These are phyloP conservation scores for Siniperca chuatsi DNA, from an alignment of 2,113 vertebrate genomes.

Conservation along the genomic window DNA sequence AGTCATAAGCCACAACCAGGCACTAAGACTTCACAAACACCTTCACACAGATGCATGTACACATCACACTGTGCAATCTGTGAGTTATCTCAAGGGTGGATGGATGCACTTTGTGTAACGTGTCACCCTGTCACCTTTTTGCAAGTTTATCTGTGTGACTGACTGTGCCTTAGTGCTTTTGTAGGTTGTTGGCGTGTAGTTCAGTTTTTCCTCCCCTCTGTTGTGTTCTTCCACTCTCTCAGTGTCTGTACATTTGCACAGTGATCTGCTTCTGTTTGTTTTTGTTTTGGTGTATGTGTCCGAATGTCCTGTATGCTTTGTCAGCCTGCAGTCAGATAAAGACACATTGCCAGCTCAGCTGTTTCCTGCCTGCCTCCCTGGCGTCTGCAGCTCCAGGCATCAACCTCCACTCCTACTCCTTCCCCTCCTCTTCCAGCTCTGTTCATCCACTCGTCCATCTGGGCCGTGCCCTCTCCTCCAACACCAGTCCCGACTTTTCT, in stretches of 20 bases:
- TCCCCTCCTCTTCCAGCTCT: constrained; percentile 26
- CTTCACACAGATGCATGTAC: background rate
- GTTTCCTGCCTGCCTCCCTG: constrained; percentile 53
- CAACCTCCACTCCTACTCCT: constrained; percentile 5
- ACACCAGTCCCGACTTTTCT: constrained; percentile 13
- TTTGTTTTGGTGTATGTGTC: constrained; percentile 28
- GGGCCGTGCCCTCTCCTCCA: constrained; percentile 11
- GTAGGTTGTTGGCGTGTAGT: constrained; percentile 1
- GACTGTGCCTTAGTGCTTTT: constrained; percentile 32
- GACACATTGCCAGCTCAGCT: constrained; percentile 75
- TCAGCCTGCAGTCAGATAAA: constrained; percentile 78
- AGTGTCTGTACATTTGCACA: constrained; percentile 38
- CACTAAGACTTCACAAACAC: background rate
- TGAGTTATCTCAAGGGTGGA: constrained; percentile 12
- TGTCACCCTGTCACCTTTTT: constrained; percentile 36
- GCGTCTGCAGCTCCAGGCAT: constrained; percentile 49
- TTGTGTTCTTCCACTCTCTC: constrained; percentile 21
- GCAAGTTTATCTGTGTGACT: constrained; percentile 23
- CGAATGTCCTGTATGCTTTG: constrained; percentile 59
- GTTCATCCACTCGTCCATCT: constrained; percentile 26
- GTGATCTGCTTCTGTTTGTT: constrained; percentile 45
- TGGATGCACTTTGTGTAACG: constrained; percentile 22
- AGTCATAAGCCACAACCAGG: background rate
- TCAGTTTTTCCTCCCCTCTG: constrained; percentile 28
- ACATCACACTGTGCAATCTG: background rate